Conservation (phyloP, 2,113 vertebrate genomes). For the Ramphastos sulfuratus region DNA sequence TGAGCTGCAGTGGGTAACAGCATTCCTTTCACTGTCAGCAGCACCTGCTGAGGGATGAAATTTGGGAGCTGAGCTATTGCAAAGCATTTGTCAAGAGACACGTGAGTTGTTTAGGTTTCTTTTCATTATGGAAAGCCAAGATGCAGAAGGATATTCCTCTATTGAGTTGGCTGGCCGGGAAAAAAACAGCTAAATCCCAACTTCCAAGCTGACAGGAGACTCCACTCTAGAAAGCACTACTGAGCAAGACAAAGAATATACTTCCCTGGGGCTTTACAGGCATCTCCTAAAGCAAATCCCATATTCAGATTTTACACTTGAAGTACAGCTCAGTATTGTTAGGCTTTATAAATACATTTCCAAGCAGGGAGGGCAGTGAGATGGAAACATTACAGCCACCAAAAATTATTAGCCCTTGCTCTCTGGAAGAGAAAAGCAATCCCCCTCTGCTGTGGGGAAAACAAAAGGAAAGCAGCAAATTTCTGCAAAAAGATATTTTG, state of each 20-base stretch:
- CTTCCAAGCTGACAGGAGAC: not conserved
- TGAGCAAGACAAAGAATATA: not conserved
- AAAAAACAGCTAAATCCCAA: not conserved
- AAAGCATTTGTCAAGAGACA: constrained; percentile 11
- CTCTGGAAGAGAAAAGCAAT: not conserved
- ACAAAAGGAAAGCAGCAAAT: not conserved
- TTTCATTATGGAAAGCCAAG: not conserved
- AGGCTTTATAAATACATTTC: not conserved
- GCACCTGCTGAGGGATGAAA: constrained; percentile 32
- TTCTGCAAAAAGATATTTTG: constrained; percentile 53
- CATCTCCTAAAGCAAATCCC: not conserved
- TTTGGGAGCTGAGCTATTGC: constrained; percentile 6
- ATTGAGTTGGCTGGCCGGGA: not conserved
- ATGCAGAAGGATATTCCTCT: constrained; percentile 4
- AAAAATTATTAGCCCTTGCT: constrained; percentile 1
- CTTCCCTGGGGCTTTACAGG: not conserved
- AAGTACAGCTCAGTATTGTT: not conserved
- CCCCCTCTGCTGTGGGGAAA: not conserved
- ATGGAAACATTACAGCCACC: not conserved
- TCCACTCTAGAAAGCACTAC: not conserved
- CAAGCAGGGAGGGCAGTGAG: not conserved
- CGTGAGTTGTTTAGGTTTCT: not conserved
- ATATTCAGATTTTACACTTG: not conserved
- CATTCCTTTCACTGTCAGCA: constrained; percentile 6
- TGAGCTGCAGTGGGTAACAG: constrained; percentile 10